These are phyloP conservation scores for Antennarius striatus DNA, from an alignment of 2,113 vertebrate genomes.

Conservation along the genomic window DNA sequence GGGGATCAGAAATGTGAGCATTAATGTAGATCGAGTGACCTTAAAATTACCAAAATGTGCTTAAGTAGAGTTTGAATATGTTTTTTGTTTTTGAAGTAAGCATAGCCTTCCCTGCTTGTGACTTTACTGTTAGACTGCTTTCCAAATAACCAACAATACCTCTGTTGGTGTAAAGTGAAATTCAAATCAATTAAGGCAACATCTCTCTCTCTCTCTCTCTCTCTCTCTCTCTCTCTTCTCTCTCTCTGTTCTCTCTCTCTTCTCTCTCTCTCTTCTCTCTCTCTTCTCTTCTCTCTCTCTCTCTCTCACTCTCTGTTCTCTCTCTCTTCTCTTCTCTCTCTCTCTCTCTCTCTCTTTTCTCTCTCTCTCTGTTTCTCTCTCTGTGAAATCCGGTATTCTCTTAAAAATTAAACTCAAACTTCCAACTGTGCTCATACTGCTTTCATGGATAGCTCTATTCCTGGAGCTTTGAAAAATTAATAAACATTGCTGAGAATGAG, in stretches of 20 bases:
- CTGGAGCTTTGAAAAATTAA: slow-evolving; percentile 44
- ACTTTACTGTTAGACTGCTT: slow-evolving; percentile 70
- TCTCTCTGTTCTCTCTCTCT: too few species aligned
- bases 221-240: too few species aligned
- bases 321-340: neutral
- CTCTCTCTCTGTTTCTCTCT: slow-evolving; percentile 12
- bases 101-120: slow-evolving; percentile 48
- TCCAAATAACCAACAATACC: slow-evolving; percentile 68
- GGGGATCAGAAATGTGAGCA: slow-evolving; percentile 60
- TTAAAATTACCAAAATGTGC: slow-evolving; percentile 80
- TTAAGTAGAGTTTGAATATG: slow-evolving; percentile 61
- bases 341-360: slow-evolving; percentile 10
- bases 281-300: too few species aligned
- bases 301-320: neutral
- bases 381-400: slow-evolving; percentile 38
- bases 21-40: slow-evolving; percentile 73
- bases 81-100: slow-evolving; percentile 57
- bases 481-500: slow-evolving; percentile 60
- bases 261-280: too few species aligned
- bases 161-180: slow-evolving; percentile 70
- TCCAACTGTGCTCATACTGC: slow-evolving; percentile 29
- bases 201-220: slow-evolving; percentile 15
- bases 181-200: slow-evolving; percentile 55
- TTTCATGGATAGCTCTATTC: slow-evolving; percentile 11
- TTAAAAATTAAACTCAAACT: slow-evolving; percentile 33